Evolutionary conservation across 2,797 vertebrate species (phyloP).

Genomic region (Telmatherina bonti): DNA sequence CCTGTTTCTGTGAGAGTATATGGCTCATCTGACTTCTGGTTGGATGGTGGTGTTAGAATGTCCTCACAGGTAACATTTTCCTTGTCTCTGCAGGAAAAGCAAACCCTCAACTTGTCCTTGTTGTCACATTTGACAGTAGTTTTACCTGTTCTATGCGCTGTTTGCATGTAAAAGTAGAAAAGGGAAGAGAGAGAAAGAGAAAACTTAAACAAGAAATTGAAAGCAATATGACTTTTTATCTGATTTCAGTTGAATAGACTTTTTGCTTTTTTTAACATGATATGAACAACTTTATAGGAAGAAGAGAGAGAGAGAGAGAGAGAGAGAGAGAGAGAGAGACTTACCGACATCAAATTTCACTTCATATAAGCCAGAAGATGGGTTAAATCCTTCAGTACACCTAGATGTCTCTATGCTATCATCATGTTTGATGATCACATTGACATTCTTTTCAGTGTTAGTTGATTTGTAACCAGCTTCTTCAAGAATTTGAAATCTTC

Average conservation of each 20-base stretch:
- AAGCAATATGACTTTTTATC: too few relatives aligned
- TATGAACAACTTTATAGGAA: too few relatives aligned
- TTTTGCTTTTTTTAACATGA: background rate
- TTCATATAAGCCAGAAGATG: accelerated
- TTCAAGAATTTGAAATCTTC: background rate
- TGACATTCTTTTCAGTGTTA: background rate
- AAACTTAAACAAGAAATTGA: too few relatives aligned
- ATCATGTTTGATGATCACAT: background rate
- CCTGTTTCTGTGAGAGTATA: background rate
- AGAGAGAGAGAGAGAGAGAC: too few relatives aligned
- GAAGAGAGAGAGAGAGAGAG: too few relatives aligned
- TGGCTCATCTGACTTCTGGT: accelerated
- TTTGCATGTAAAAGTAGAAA: too few relatives aligned
- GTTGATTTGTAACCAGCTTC: background rate
- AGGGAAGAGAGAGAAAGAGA: too few relatives aligned
- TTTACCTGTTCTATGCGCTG: too few relatives aligned
- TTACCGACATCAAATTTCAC: background rate
- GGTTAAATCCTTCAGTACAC: accelerated
- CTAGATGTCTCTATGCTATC: background rate
- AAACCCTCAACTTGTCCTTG: too few relatives aligned
- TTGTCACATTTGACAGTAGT: too few relatives aligned
- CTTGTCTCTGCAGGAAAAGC: too few relatives aligned
- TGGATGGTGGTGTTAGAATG: background rate
- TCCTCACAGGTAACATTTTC: background rate
- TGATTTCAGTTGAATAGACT: background rate